These are phyloP conservation scores for Sarcophaga rosellei DNA, from an alignment of 2,888 invertebrate genomes.

Conservation along the genomic window DNA sequence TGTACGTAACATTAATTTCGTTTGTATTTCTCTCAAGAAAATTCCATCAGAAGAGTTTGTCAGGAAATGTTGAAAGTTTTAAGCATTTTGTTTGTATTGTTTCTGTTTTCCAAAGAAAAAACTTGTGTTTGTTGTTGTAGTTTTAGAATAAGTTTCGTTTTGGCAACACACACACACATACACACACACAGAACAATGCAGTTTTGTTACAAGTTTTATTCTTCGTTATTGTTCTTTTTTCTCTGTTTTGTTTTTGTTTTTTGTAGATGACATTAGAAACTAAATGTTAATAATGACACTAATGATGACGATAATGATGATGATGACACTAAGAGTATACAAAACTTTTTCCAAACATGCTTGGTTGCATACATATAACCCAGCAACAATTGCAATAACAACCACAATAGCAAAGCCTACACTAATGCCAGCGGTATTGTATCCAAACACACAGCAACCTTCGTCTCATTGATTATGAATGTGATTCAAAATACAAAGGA, in stretches of 20 bases:
- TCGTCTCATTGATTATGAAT: too few relatives aligned
- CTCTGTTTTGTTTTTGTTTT: constrained; percentile 5
- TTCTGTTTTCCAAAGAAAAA: constrained; percentile 15
- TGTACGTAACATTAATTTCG: constrained; percentile 38
- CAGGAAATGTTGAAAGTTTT: constrained; percentile 34
- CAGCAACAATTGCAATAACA: background rate
- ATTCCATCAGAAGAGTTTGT: constrained; percentile 25
- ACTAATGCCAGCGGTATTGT: too few relatives aligned
- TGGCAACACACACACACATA: background rate
- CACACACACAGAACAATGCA: constrained; percentile 25
- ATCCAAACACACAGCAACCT: background rate
- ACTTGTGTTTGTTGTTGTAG: background rate
- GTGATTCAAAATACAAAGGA: too few relatives aligned
- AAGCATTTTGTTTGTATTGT: background rate
- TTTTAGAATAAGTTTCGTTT: constrained; percentile 38
- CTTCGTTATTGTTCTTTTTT: too few relatives aligned
- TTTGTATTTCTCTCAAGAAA: constrained; percentile 16
- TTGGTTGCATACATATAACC: constrained; percentile 19
- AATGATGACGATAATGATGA: constrained; percentile 54
- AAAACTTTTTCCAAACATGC: constrained; percentile 39
- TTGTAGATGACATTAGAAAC: constrained; percentile 54
- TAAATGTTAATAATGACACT: constrained; percentile 61
- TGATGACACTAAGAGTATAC: constrained; percentile 54
- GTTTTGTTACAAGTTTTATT: too few relatives aligned
- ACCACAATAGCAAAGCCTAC: background rate